phyloP scores from a whole-genome alignment of 2,113 vertebrate species.

The Ellobius talpinus region DNA sequence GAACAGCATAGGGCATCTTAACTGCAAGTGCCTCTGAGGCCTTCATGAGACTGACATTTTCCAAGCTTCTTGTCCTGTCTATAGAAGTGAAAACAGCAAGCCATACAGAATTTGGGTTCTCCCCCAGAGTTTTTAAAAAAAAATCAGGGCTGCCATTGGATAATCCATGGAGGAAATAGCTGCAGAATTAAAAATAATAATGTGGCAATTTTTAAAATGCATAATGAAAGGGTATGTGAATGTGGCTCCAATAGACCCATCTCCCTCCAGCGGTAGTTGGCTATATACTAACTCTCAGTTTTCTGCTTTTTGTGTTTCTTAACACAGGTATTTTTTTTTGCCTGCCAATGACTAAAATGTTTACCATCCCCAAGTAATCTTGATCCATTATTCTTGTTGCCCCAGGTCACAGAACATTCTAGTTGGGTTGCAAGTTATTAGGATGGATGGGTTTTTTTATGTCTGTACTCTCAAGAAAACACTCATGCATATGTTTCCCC shows the following conservation, averaged over 20 bases:
- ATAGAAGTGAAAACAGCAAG: neutral
- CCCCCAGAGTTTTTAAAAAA: neutral
- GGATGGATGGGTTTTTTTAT: neutral
- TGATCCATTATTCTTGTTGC: neutral
- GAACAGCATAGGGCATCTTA: neutral
- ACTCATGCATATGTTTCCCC: neutral
- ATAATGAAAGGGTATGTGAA: neutral
- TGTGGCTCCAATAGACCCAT: neutral
- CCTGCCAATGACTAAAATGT: neutral
- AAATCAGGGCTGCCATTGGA: neutral
- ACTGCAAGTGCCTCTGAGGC: neutral
- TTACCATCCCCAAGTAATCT: neutral
- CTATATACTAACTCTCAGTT: slow-evolving; percentile 7
- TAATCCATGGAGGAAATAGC: neutral
- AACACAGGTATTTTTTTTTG: neutral
- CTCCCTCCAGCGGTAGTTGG: neutral
- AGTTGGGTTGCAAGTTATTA: slow-evolving; percentile 8
- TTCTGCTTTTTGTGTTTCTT: slow-evolving; percentile 14
- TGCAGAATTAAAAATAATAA: neutral
- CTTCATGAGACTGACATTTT: neutral
- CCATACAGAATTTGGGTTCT: neutral
- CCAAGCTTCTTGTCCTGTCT: neutral
- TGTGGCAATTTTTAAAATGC: slow-evolving; percentile 13
- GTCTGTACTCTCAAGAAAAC: neutral
- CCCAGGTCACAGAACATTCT: neutral